phyloP scores from a whole-genome alignment of 2,888 invertebrate species.

The Sabatieria punctata region DNA sequence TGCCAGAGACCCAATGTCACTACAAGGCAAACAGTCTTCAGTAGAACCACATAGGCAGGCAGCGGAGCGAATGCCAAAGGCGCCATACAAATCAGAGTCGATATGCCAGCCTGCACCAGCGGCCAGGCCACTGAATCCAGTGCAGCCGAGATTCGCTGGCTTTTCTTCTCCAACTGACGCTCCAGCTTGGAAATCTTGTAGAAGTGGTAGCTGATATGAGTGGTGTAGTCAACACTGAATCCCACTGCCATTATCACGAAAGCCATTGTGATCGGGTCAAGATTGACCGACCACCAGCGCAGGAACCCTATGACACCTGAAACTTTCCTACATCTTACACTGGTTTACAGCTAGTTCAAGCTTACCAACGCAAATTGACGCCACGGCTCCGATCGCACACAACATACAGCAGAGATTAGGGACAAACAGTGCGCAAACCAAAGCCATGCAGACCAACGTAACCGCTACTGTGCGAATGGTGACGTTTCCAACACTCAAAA shows the following conservation, averaged over 20 bases:
- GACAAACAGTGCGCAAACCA: neutral
- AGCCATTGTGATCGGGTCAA: constrained; percentile 27
- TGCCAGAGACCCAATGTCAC: neutral
- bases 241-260: constrained; percentile 9
- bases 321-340: no score
- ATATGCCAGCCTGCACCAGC: neutral
- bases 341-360: no score
- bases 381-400: neutral
- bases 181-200: no score
- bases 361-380: no score
- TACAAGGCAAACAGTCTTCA: neutral
- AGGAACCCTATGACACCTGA: constrained; percentile 24
- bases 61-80: neutral
- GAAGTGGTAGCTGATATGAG: no score
- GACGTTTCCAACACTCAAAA: neutral
- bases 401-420: neutral
- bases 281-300: constrained; percentile 26
- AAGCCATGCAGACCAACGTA: neutral
- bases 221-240: no score
- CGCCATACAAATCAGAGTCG: constrained; percentile 1
- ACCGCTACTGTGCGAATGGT: neutral
- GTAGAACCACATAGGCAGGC: neutral
- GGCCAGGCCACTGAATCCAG: no score
- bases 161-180: no score
- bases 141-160: no score